Evolutionary conservation across 2,888 invertebrate species (phyloP).

Genomic region (Itoplectis maculator): DNA sequence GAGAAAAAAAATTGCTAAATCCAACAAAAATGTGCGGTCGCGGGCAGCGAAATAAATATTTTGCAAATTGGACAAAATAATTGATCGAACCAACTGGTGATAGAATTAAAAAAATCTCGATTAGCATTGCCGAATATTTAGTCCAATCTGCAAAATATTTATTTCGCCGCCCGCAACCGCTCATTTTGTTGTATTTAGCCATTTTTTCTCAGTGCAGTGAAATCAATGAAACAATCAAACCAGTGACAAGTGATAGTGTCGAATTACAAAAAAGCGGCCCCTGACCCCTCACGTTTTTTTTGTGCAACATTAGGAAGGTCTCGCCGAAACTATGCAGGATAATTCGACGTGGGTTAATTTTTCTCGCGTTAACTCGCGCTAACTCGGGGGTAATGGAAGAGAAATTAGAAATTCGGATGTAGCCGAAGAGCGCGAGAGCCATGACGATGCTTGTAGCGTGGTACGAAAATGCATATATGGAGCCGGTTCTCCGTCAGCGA

Average conservation of each 20-base stretch:
- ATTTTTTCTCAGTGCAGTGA: too few species aligned
- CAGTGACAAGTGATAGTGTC: background rate
- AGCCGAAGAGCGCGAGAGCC: constrained; percentile 21
- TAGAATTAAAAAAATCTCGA: too few species aligned
- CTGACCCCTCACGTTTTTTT: background rate
- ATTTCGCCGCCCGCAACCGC: too few species aligned
- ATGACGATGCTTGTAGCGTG: background rate
- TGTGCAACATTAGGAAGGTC: background rate
- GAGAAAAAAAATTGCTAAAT: too few species aligned
- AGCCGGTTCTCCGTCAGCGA: constrained; percentile 9
- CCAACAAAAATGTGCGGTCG: too few species aligned
- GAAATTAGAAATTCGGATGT: constrained; percentile 42
- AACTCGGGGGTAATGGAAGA: constrained; percentile 33
- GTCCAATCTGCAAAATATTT: too few species aligned
- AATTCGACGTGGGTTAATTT: background rate
- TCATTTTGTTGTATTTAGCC: too few species aligned
- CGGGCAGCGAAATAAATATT: too few species aligned
- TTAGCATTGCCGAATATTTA: too few species aligned
- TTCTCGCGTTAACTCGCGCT: background rate
- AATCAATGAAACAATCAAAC: too few species aligned
- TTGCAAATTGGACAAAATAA: too few species aligned
- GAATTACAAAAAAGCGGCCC: background rate
- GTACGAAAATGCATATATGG: constrained; percentile 18
- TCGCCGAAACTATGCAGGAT: background rate
- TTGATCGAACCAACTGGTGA: too few species aligned